Evolutionary conservation across 2,888 invertebrate genomes (phyloP).

Genomic region (Crematogaster levior): DNA sequence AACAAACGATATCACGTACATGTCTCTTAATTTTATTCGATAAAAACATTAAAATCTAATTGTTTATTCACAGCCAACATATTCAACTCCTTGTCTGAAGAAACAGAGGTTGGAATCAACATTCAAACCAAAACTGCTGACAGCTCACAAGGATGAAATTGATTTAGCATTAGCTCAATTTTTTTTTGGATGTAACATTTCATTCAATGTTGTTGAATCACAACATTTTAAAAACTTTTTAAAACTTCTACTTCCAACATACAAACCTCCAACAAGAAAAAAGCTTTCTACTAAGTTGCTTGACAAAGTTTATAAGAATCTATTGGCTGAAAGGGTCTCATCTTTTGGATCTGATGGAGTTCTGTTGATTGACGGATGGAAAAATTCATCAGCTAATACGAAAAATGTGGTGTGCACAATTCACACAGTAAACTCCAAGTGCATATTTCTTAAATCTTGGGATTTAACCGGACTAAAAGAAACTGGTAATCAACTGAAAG

Average conservation of each 20-base stretch:
- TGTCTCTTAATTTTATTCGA: too few species aligned
- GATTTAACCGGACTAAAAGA: constrained; percentile 54
- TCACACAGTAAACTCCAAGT: too few species aligned
- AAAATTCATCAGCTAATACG: too few species aligned
- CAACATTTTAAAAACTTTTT: too few species aligned
- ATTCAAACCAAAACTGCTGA: too few species aligned
- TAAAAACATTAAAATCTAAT: too few species aligned
- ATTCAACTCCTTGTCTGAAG: too few species aligned
- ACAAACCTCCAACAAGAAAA: constrained; percentile 11
- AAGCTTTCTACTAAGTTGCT: constrained; percentile 1
- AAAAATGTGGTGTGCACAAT: too few species aligned
- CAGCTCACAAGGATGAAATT: neutral
- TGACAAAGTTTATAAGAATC: neutral
- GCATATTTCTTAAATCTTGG: too few species aligned
- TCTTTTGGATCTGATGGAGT: constrained; percentile 4
- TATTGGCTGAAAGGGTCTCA: neutral
- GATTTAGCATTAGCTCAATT: constrained; percentile 8
- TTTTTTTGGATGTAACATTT: constrained; percentile 1
- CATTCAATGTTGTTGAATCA: neutral
- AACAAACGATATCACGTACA: too few species aligned
- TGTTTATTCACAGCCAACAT: too few species aligned
- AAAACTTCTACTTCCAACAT: neutral
- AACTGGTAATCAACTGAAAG: constrained; percentile 33
- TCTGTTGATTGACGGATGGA: constrained; percentile 54
- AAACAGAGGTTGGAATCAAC: too few species aligned